phyloP scores from a whole-genome alignment of 2,797 vertebrate genomes.

The Gallinago stenura region DNA sequence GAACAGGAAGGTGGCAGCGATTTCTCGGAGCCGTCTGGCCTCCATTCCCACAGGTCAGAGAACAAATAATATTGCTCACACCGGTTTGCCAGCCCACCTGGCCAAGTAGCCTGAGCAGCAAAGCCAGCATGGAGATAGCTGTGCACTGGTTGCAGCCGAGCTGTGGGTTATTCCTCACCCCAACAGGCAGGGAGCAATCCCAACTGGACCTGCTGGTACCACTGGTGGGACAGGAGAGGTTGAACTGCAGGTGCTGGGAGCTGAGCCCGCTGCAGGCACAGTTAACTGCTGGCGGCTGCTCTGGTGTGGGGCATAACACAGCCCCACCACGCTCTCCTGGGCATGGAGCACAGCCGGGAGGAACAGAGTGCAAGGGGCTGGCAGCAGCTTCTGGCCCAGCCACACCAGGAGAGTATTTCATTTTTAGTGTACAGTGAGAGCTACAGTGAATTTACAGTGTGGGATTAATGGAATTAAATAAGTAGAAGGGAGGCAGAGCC shows the following conservation, averaged over 20 bases:
- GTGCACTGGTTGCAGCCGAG: rapidly evolving
- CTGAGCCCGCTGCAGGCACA: background rate
- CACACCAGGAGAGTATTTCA: background rate
- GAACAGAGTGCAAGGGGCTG: background rate
- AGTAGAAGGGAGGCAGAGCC: background rate
- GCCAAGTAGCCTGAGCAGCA: rapidly evolving
- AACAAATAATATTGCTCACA: background rate
- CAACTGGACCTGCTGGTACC: background rate
- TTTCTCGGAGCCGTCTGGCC: background rate
- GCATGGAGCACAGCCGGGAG: background rate
- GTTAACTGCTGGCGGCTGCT: background rate
- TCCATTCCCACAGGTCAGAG: background rate
- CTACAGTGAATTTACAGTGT: constrained; percentile 35
- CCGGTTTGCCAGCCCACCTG: rapidly evolving
- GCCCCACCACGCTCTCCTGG: rapidly evolving
- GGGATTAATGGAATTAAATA: constrained; percentile 59
- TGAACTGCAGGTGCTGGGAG: background rate
- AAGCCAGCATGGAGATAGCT: background rate
- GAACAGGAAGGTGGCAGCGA: background rate
- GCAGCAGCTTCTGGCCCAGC: background rate
- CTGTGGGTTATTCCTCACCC: background rate
- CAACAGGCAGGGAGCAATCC: rapidly evolving
- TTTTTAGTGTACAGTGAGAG: constrained; percentile 25
- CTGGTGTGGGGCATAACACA: rapidly evolving
- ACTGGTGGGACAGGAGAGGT: background rate